A percentile compares a stretch with the other conserved stretches of the same genome.
Conservation (phyloP, 2,888 invertebrate species). For the Caenorhabditis doughertyi region DNA sequence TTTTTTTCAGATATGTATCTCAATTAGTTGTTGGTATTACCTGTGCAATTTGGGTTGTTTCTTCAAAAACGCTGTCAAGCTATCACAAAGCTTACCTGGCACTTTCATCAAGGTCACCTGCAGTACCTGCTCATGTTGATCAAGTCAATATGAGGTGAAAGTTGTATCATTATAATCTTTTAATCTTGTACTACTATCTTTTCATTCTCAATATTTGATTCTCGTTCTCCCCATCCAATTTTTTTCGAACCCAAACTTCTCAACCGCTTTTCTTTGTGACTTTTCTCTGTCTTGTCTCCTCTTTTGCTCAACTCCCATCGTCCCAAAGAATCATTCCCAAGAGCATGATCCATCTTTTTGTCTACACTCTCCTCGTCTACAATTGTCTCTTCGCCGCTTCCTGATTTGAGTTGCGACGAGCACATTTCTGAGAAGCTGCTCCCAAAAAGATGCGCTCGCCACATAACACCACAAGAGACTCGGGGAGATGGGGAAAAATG, state of each 20-base stretch:
- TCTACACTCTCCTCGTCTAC: conserved; percentile 33
- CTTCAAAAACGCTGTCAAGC: conserved; percentile 94
- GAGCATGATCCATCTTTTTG: conserved; percentile 57
- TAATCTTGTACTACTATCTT: conserved; percentile 14
- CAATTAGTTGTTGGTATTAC: conserved; percentile 95
- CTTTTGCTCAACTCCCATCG: conserved; percentile 9
- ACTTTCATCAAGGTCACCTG: conserved; percentile 32
- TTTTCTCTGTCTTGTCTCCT: conserved; percentile 6
- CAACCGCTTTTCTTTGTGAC: conserved; percentile 23
- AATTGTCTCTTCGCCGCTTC: conserved; percentile 38
- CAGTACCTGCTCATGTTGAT: conserved; percentile 32
- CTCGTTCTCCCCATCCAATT: background rate
- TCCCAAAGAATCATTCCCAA: conserved; percentile 44
- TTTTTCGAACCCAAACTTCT: conserved; percentile 14
- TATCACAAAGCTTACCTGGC: conserved; percentile 85
- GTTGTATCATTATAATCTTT: background rate
- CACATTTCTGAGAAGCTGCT: conserved; percentile 40
- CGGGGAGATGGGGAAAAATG: conserved; percentile 35
- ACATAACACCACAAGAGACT: conserved; percentile 27
- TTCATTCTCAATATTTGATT: background rate
- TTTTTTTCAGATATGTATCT: conserved; percentile 88
- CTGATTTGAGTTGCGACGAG: conserved; percentile 53
- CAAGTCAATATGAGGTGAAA: conserved; percentile 58
- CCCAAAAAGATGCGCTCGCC: conserved; percentile 13
- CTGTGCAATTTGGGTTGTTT: conserved; percentile 97